A percentile compares a stretch with the other conserved stretches of the same genome.
These are phyloP conservation scores for Sycobia sp. DNA, from an alignment of 1,140 invertebrate species.

Conservation along the genomic window DNA sequence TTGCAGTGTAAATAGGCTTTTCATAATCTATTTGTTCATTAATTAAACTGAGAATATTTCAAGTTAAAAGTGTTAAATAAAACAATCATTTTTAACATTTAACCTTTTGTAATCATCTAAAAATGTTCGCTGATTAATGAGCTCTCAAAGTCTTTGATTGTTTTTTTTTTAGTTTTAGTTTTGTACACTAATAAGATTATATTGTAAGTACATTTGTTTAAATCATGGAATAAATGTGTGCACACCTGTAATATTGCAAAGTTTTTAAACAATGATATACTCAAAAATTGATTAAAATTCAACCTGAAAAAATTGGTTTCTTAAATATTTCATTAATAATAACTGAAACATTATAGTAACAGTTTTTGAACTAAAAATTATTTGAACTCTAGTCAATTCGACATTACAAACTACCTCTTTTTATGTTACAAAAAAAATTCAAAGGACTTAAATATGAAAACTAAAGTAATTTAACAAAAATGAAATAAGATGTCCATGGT, in stretches of 20 bases:
- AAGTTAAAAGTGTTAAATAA: constrained; percentile 34
- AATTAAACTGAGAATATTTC: constrained; percentile 35
- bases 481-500: too few species aligned
- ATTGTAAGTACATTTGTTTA: constrained; percentile 19
- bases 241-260: constrained; percentile 24
- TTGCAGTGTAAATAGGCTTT: constrained; percentile 42
- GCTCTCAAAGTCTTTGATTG: constrained; percentile 15
- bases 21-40: constrained; percentile 36
- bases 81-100: constrained; percentile 27
- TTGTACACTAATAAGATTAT: constrained; percentile 26
- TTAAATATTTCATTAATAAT: too few species aligned
- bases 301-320: too few species aligned
- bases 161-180: constrained; percentile 25
- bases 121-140: constrained; percentile 19
- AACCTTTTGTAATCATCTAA: constrained; percentile 33
- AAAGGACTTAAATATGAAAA: too few species aligned
- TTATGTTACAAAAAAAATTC: too few species aligned
- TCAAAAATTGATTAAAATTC: too few species aligned
- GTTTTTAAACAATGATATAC: too few species aligned
- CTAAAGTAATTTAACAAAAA: too few species aligned
- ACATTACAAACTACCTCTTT: too few species aligned
- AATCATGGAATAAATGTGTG: constrained; percentile 24
- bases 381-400: too few species aligned
- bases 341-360: too few species aligned
- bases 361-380: too few species aligned